Percentiles rank a stretch among this genome's conserved stretches.
phyloP scores from a whole-genome alignment of 2,797 vertebrate genomes.

The Sciurus carolinensis region DNA sequence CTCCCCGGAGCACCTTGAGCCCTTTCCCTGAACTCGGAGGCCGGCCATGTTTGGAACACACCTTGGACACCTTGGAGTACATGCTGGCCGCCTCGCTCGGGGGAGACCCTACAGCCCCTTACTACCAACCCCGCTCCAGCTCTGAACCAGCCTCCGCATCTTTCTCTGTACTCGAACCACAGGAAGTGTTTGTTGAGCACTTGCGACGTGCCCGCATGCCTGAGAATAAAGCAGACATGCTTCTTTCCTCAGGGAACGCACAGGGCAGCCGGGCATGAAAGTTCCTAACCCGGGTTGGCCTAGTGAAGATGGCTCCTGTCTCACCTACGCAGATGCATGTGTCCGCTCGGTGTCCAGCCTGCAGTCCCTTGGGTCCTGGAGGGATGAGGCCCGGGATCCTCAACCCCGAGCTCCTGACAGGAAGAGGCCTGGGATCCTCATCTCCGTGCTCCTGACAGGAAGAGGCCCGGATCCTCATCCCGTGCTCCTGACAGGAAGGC shows the following conservation, averaged over 20 bases:
- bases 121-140: neutral
- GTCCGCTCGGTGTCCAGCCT: rapidly evolving
- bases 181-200: neutral
- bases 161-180: neutral
- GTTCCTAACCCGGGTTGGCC: neutral
- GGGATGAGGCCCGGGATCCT: too few species aligned
- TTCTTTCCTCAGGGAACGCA: neutral
- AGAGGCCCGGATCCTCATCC: neutral
- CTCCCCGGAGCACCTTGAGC: neutral
- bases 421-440: neutral
- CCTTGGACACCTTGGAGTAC: neutral
- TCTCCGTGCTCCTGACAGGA: neutral
- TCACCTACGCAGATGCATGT: neutral
- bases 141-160: neutral
- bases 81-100: neutral
- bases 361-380: too few species aligned
- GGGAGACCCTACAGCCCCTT: neutral
- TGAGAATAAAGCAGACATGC: neutral
- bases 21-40: neutral
- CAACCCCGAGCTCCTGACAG: neutral
- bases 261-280: neutral
- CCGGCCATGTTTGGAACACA: neutral
- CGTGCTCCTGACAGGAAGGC: neutral
- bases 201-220: rapidly evolving
- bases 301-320: neutral